These are phyloP conservation scores for Allobates femoralis DNA, from an alignment of 2,797 vertebrate genomes.

Conservation along the genomic window DNA sequence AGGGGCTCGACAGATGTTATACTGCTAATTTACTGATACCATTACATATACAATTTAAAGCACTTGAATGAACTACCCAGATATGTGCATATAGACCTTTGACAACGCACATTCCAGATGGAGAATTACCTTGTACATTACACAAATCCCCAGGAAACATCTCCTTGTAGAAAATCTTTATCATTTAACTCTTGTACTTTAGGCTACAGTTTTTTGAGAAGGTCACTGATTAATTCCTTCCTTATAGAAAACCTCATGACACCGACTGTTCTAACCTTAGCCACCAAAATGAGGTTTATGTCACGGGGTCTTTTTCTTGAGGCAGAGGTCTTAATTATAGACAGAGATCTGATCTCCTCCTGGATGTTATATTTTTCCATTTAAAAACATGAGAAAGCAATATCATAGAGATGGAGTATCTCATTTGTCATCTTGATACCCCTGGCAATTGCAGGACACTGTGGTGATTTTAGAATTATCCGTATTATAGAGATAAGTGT, in stretches of 20 bases:
- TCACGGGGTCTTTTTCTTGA: background rate
- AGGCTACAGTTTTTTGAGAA: background rate
- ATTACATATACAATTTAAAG: background rate
- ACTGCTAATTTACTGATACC: background rate
- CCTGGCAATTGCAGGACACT: background rate
- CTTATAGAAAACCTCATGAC: background rate
- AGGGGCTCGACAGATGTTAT: too few relatives aligned
- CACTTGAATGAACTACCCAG: background rate
- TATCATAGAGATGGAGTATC: background rate
- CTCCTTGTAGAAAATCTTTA: background rate
- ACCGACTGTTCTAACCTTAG: conserved; percentile 12
- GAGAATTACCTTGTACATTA: background rate
- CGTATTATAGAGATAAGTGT: background rate
- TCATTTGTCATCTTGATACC: background rate
- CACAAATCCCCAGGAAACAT: background rate
- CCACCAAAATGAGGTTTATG: background rate
- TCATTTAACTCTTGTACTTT: background rate
- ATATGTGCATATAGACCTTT: background rate
- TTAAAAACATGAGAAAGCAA: conserved; percentile 11
- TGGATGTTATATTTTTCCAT: background rate
- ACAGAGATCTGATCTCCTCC: background rate
- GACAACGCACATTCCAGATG: background rate
- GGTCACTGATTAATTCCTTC: background rate
- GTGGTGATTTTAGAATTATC: background rate
- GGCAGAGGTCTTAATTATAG: conserved; percentile 1